Evolutionary conservation across 2,797 vertebrate species (phyloP), one percentile per base, ranked within the genome.

Genomic region (Myiotriccus ornatus): DNA sequence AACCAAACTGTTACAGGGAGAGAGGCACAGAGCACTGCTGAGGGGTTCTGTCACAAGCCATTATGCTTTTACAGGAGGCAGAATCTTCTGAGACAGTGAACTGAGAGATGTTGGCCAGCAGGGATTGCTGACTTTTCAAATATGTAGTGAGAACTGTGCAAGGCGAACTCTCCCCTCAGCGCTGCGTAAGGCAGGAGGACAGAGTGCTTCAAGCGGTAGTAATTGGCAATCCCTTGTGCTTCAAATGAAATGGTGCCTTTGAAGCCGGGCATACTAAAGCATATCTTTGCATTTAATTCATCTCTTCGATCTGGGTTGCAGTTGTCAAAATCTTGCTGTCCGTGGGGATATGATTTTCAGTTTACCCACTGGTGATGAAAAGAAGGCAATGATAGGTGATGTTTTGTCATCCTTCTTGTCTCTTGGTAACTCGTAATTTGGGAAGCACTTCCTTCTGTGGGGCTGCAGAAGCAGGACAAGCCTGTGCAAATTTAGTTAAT

Each of bases 151-250:
- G 75, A 76, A 11, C 32, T 7, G 24, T 84, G n/a, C 35, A 43
- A 60, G 53, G 14, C 9, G 1, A 76, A 10, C 12, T 56, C 50
- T 84, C 65, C 44, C 70, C 75, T 56, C 21, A 7, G 44, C 7
- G 20, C 21, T 64, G 44, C 46, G 59, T 75, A 78, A 87, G 27
- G 14, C 30, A 77, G 77, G 65, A 84, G 50, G 75, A 79, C 74
- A 70, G 63, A 70, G 53, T 18, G 56, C 87, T 79, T 70, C 78
- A 56, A 87, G 81, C 55, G 69, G 55, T 34, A 76, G n/a, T 63
- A 94, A 84, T 30, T 84, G 83, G 55, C 23, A 84, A 57, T 77
- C 84, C 35, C 69, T 43, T 32, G 73, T 68, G 77, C 73, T 91
- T 84, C 35, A 71, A 83, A 62, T 32, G 70, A 80, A 88, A 68